A percentile compares a stretch with the other conserved stretches of the same genome.
Conservation (phyloP, 2,888 invertebrate species). For the Serrognathus titanus region DNA sequence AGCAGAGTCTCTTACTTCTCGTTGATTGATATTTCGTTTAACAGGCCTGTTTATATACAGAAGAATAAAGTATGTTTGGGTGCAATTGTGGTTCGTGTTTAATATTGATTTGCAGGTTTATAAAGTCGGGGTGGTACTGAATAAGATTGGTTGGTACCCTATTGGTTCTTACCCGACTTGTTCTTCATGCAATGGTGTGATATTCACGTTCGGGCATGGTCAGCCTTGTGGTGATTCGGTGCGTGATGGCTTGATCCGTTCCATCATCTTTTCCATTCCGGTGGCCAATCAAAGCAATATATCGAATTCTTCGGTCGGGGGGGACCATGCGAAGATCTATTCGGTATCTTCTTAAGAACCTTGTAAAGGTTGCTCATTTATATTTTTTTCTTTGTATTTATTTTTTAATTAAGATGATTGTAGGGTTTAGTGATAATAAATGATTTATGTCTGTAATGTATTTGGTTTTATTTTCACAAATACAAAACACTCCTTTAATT, state of each 20-base stretch:
- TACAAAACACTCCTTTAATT: too few relatives aligned
- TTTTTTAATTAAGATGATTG: too few relatives aligned
- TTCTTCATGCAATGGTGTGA: slow-evolving; percentile 66
- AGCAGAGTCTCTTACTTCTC: slow-evolving; percentile 71
- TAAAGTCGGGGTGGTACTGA: slow-evolving; percentile 78
- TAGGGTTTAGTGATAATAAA: too few relatives aligned
- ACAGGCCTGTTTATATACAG: slow-evolving; percentile 75
- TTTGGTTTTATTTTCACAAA: too few relatives aligned
- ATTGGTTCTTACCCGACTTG: slow-evolving; percentile 69
- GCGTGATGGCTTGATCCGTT: slow-evolving; percentile 73
- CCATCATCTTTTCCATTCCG: slow-evolving; percentile 66
- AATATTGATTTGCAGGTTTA: slow-evolving; percentile 57
- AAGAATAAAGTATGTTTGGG: slow-evolving; percentile 58
- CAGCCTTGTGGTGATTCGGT: slow-evolving; percentile 65
- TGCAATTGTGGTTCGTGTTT: background rate
- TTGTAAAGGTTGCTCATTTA: too few relatives aligned
- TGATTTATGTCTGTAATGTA: too few relatives aligned
- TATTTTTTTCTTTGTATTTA: too few relatives aligned
- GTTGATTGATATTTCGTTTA: slow-evolving; percentile 75
- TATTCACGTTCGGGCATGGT: slow-evolving; percentile 74
- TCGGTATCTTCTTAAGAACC: too few relatives aligned
- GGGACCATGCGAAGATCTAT: background rate
- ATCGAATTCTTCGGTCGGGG: slow-evolving; percentile 7
- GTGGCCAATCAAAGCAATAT: slow-evolving; percentile 19
- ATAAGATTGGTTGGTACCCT: slow-evolving; percentile 79